Evolutionary conservation across 2,888 invertebrate species (phyloP).

Genomic region (Cyclophora punctaria): DNA sequence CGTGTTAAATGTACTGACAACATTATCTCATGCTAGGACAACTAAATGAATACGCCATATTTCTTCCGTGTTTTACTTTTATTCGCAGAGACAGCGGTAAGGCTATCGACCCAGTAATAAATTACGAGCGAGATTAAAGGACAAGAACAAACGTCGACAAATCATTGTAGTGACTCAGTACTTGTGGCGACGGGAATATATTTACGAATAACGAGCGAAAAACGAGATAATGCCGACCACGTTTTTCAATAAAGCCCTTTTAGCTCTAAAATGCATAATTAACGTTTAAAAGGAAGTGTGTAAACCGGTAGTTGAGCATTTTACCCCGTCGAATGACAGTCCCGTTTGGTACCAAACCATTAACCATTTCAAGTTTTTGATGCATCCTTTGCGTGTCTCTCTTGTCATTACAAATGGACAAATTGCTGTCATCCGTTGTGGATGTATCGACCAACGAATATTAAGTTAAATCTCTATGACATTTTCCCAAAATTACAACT

Average conservation of each 20-base stretch:
- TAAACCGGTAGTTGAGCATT: slow-evolving; percentile 13
- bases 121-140: slow-evolving; percentile 15
- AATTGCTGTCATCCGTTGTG: slow-evolving; percentile 39
- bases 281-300: slow-evolving; percentile 2
- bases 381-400: slow-evolving; percentile 35
- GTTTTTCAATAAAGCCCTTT: not conserved
- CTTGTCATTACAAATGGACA: slow-evolving; percentile 35
- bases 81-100: not conserved
- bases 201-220: not conserved
- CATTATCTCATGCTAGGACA: no score
- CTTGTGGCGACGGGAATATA: slow-evolving; percentile 12
- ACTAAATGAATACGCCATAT: slow-evolving; percentile 7
- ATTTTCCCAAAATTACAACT: not conserved
- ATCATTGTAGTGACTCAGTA: slow-evolving; percentile 16
- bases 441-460: slow-evolving; percentile 14
- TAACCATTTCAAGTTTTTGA: slow-evolving; percentile 25
- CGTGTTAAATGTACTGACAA: no score
- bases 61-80: slow-evolving; percentile 12
- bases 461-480: slow-evolving; percentile 14
- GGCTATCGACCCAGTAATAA: slow-evolving; percentile 17
- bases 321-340: slow-evolving; percentile 20
- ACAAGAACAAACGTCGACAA: slow-evolving; percentile 9
- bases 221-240: not conserved
- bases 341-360: slow-evolving; percentile 7
- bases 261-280: not conserved